A percentile compares a stretch with the other conserved stretches of the same genome.
Conservation (phyloP, 1,140 invertebrate genomes). For the Artemia franciscana region DNA sequence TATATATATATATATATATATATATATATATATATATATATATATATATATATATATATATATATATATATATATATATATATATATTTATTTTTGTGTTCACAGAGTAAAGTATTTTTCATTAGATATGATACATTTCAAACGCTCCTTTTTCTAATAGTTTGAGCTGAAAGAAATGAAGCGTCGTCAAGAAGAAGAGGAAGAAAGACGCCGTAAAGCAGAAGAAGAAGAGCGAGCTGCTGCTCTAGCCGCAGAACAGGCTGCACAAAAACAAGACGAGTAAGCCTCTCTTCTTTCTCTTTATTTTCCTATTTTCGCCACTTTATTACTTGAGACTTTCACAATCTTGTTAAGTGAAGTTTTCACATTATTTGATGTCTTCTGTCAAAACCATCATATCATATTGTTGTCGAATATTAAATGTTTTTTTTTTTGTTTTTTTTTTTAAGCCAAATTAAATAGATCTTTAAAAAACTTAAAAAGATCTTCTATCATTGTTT, state of each 20-base stretch:
- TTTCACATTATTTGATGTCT: not conserved
- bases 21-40: too few species aligned
- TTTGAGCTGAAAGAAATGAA: conserved; percentile 94
- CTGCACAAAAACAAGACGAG: conserved; percentile 31
- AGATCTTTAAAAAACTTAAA: not conserved
- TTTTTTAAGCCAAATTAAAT: not conserved
- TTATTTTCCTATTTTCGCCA: not conserved
- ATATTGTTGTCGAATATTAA: not conserved
- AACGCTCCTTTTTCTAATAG: conserved; percentile 30
- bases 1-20: too few species aligned
- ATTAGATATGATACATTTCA: too few species aligned
- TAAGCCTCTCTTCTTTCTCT: conserved; percentile 13
- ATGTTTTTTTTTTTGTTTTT: conserved; percentile 3
- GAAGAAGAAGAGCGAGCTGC: conserved; percentile 38
- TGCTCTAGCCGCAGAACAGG: conserved; percentile 28
- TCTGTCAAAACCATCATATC: too few species aligned
- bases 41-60: too few species aligned
- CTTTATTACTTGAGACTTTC: not conserved
- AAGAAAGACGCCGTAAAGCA: conserved; percentile 37
- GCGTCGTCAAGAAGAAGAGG: conserved; percentile 45
- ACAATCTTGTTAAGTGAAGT: conserved; percentile 4
- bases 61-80: too few species aligned
- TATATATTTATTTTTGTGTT: too few species aligned
- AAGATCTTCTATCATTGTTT: too few species aligned
- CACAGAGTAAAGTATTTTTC: too few species aligned